Conservation (phyloP, 1,140 invertebrate species). For the Coptotermes formosanus region DNA sequence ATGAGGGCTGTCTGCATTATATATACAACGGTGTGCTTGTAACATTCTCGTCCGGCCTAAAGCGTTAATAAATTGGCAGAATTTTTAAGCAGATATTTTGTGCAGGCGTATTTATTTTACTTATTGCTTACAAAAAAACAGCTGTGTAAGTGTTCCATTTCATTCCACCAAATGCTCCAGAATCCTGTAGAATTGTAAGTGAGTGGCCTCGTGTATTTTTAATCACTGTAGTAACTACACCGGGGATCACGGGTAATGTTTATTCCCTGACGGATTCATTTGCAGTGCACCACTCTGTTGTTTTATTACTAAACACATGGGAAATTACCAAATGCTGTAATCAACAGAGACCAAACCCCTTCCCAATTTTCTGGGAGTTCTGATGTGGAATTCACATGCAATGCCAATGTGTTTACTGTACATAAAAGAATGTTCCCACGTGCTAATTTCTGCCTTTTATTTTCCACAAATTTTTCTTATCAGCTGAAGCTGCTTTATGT, state of each 20-base stretch:
- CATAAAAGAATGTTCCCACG: neutral
- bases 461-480: neutral
- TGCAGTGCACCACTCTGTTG: neutral
- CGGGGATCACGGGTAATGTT: neutral
- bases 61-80: too few relatives aligned
- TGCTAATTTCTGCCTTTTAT: neutral
- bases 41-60: too few relatives aligned
- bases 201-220: neutral
- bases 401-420: neutral
- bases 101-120: neutral
- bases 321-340: conserved; percentile 6
- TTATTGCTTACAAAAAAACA: neutral
- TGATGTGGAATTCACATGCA: neutral
- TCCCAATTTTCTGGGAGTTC: neutral
- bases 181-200: neutral
- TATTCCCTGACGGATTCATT: conserved; percentile 12
- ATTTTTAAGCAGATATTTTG: neutral
- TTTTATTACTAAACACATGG: conserved; percentile 9
- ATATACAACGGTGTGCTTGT: too few relatives aligned
- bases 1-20: too few relatives aligned
- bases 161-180: neutral
- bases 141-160: neutral
- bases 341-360: neutral
- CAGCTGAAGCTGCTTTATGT: neutral
- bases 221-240: neutral